Conservation (phyloP, 35 echinoderm and acorn worm genomes). For the Stichopus chloronotus region DNA sequence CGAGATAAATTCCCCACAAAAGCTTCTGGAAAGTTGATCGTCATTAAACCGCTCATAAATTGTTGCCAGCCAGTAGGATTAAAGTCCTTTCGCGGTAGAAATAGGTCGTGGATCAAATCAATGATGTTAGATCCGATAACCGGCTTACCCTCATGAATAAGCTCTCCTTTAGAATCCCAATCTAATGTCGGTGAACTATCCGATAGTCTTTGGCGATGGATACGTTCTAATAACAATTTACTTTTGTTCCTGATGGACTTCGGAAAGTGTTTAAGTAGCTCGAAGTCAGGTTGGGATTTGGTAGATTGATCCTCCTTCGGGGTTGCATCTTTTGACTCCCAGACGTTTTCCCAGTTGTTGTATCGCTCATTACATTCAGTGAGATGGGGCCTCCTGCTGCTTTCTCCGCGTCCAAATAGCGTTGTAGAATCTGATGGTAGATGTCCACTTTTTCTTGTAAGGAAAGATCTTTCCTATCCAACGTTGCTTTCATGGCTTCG, state of each 20-base stretch:
- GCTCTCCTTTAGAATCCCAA: too few relatives aligned
- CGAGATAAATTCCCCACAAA: too few relatives aligned
- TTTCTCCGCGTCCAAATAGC: conserved; percentile 15
- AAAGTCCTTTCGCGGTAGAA: conserved; percentile 33
- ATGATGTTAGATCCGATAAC: too few relatives aligned
- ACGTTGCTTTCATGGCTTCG: conserved; percentile 21
- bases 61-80: conserved; percentile 43
- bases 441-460: conserved; percentile 45
- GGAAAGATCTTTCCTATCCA: conserved; percentile 14
- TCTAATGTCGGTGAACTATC: too few relatives aligned
- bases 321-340: background rate
- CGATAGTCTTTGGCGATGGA: too few relatives aligned
- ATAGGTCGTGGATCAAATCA: too few relatives aligned
- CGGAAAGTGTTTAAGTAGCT: background rate
- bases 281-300: background rate
- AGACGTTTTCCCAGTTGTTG: background rate
- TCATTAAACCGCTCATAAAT: conserved; percentile 17
- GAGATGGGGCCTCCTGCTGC: too few relatives aligned
- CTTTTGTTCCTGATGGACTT: conserved; percentile 29
- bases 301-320: background rate
- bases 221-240: conserved; percentile 13
- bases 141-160: too few relatives aligned
- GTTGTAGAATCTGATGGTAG: conserved; percentile 54
- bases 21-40: too few relatives aligned
- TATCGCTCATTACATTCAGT: background rate